Evolutionary conservation across 2,888 invertebrate genomes (phyloP).

Genomic region (Arctia plantaginis): DNA sequence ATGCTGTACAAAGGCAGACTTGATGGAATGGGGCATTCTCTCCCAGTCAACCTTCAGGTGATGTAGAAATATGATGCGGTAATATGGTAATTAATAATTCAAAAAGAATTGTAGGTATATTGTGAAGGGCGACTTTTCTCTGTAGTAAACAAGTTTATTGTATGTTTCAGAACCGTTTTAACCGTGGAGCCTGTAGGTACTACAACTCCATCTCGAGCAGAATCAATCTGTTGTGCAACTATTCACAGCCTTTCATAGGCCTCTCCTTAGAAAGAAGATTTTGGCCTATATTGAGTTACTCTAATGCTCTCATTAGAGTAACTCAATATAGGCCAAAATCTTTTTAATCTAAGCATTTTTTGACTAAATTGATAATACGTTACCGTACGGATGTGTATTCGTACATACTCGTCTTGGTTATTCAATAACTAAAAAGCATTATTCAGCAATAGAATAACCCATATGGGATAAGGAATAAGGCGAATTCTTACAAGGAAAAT

Average conservation of each 20-base stretch:
- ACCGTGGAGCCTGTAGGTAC: too few species aligned
- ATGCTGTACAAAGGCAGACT: too few species aligned
- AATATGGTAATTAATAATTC: conserved; percentile 11
- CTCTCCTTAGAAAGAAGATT: too few species aligned
- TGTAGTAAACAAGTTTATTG: background rate
- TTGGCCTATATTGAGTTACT: background rate
- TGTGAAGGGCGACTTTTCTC: background rate
- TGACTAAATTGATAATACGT: too few species aligned
- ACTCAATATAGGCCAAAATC: background rate
- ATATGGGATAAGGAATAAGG: conserved; percentile 23
- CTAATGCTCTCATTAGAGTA: too few species aligned
- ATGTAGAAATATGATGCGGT: too few species aligned
- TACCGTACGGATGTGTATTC: too few species aligned
- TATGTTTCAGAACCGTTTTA: background rate
- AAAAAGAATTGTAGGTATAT: background rate
- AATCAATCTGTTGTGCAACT: background rate
- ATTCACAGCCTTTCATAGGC: too few species aligned
- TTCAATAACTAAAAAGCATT: too few species aligned
- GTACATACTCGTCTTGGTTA: background rate
- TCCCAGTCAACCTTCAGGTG: too few species aligned
- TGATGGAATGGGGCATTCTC: too few species aligned
- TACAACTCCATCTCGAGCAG: background rate
- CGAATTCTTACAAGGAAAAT: conserved; percentile 24
- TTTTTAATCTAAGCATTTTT: too few species aligned
- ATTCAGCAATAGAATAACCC: background rate